These are phyloP conservation scores for Plagodis pulveraria DNA, from an alignment of 2,888 invertebrate genomes.

Conservation along the genomic window DNA sequence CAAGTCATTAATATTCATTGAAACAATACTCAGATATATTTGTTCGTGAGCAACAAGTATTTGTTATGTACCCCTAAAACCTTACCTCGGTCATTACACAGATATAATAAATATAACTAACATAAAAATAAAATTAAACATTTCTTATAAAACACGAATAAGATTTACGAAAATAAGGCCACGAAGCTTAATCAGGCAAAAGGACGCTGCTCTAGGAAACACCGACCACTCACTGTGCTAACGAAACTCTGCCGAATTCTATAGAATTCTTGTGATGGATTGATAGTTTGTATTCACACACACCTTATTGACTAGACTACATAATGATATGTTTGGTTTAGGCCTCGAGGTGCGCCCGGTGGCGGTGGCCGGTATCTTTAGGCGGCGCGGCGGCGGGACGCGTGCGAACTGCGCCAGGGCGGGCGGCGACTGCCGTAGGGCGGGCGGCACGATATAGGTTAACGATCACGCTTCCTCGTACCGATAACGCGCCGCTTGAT, in stretches of 20 bases:
- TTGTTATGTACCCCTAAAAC: slow-evolving; percentile 2
- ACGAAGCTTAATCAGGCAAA: slow-evolving; percentile 1
- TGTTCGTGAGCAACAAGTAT: slow-evolving; percentile 21
- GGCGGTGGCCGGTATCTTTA: slow-evolving; percentile 7
- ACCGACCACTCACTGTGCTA: slow-evolving; percentile 22
- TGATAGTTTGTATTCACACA: background rate
- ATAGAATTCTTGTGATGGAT: background rate
- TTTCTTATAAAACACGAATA: slow-evolving; percentile 4
- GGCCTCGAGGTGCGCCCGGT: slow-evolving; percentile 60
- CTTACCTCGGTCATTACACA: background rate
- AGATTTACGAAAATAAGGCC: slow-evolving; percentile 11
- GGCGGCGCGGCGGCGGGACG: slow-evolving; percentile 24
- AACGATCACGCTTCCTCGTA: slow-evolving; percentile 70
- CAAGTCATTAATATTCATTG: background rate
- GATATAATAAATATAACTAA: background rate
- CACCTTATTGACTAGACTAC: slow-evolving; percentile 39
- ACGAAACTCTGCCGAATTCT: background rate
- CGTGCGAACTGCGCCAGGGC: slow-evolving; percentile 63
- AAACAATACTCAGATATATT: background rate
- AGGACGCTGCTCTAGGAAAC: background rate
- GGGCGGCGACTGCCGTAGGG: slow-evolving; percentile 72
- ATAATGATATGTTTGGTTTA: slow-evolving; percentile 74
- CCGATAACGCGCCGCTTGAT: slow-evolving; percentile 55
- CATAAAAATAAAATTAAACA: slow-evolving; percentile 1
- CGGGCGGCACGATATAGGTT: slow-evolving; percentile 62